These are phyloP conservation scores for Drosophila pseudotalamancana DNA, from an alignment of 2,888 invertebrate species.

Conservation along the genomic window DNA sequence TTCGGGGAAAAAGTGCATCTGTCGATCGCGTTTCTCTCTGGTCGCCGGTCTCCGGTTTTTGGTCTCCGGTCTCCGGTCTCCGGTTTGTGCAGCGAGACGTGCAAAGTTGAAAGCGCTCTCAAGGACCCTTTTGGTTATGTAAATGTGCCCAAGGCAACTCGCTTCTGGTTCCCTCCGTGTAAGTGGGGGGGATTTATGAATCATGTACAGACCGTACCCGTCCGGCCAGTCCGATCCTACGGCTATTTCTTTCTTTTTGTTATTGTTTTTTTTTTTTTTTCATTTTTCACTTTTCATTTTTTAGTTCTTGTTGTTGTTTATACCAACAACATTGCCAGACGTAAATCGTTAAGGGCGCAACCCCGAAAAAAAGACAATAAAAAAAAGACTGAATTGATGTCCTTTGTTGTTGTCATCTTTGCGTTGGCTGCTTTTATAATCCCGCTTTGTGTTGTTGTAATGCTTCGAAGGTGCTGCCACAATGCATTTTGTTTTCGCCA, in stretches of 20 bases:
- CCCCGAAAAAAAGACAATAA: conserved; percentile 21
- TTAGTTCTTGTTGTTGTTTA: conserved; percentile 43
- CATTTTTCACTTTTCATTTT: conserved; percentile 19
- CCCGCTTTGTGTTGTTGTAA: conserved; percentile 65
- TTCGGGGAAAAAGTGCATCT: conserved; percentile 68
- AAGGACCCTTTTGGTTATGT: conserved; percentile 46
- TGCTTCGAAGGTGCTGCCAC: conserved; percentile 31
- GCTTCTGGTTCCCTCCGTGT: background rate
- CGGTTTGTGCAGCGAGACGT: conserved; percentile 72
- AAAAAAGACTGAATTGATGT: conserved; percentile 23
- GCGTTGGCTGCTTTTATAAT: conserved; percentile 62
- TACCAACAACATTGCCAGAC: conserved; percentile 20
- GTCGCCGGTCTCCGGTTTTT: too few species aligned
- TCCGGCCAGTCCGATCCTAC: conserved; percentile 16
- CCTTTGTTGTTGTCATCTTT: conserved; percentile 56
- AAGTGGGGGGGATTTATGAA: background rate
- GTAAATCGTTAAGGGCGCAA: conserved; percentile 48
- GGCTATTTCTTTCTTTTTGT: conserved; percentile 2
- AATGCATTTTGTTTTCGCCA: conserved; percentile 26
- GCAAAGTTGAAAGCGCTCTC: conserved; percentile 69
- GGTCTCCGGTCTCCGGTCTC: too few species aligned
- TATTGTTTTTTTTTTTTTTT: conserved; percentile 23
- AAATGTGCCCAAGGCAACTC: conserved; percentile 1
- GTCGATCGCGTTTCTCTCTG: conserved; percentile 35
- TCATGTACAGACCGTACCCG: conserved; percentile 18